Percentiles rank a stretch among this genome's conserved stretches.
phyloP scores from a whole-genome alignment of 2,113 vertebrate genomes.

The Eurystomus gularis region DNA sequence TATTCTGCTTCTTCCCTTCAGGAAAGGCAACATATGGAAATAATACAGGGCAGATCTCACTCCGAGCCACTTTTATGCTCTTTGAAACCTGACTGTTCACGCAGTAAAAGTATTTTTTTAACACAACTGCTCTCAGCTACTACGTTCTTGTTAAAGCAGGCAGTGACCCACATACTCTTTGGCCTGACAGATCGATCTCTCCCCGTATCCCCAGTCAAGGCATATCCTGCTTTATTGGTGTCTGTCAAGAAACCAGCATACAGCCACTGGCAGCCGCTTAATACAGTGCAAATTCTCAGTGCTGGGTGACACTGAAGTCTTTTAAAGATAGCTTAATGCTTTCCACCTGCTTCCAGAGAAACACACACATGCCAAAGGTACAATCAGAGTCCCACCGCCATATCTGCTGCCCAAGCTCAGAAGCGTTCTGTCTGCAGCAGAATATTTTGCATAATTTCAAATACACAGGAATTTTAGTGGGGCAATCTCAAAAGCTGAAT shows the following conservation, averaged over 20 bases:
- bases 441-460: not conserved
- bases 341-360: not conserved
- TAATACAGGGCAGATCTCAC: not conserved
- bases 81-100: not conserved
- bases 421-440: not conserved
- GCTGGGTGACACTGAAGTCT: not conserved
- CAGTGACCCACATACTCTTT: not conserved
- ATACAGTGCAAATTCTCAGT: not conserved
- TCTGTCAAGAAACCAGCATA: not conserved
- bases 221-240: rapidly evolving
- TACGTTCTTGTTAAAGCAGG: not conserved
- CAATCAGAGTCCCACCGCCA: not conserved
- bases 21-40: not conserved
- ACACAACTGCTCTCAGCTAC: not conserved
- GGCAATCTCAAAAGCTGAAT: not conserved
- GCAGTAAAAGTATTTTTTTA: not conserved
- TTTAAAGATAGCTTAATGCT: not conserved
- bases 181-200: not conserved
- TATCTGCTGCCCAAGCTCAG: not conserved
- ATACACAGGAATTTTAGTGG: not conserved
- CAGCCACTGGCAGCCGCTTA: rapidly evolving
- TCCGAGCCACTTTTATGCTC: not conserved
- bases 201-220: rapidly evolving
- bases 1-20: not conserved
- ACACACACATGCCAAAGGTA: rapidly evolving